A percentile compares a stretch with the other conserved stretches of the same genome.
phyloP scores from a whole-genome alignment of 2,888 invertebrate species.

The Rhagium mordax region DNA sequence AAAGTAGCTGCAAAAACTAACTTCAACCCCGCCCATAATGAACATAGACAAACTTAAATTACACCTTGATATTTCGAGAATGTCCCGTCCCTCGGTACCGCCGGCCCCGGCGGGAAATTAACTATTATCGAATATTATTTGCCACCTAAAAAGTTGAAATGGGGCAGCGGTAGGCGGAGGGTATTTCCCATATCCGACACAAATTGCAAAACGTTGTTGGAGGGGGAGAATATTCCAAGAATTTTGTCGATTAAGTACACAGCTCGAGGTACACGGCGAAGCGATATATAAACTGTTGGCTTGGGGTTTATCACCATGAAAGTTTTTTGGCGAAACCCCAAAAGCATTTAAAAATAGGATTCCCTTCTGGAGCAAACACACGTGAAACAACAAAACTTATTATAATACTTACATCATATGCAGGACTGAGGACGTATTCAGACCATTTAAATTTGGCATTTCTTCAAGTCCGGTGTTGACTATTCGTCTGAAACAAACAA shows the following conservation, averaged over 20 bases:
- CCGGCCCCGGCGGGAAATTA: too few relatives aligned
- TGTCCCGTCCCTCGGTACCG: neutral
- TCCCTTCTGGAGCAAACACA: too few relatives aligned
- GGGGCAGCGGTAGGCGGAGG: too few relatives aligned
- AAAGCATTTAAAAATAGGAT: slow-evolving; percentile 2
- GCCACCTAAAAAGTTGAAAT: neutral
- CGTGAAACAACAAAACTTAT: too few relatives aligned
- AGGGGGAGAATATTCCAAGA: too few relatives aligned
- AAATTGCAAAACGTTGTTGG: too few relatives aligned
- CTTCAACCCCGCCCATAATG: neutral
- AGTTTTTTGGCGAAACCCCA: too few relatives aligned
- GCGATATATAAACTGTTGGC: too few relatives aligned
- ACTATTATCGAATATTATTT: neutral
- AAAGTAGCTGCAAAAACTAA: neutral
- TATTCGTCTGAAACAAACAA: slow-evolving; percentile 68
- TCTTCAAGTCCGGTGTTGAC: slow-evolving; percentile 68
- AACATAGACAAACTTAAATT: neutral
- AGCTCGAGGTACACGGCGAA: too few relatives aligned
- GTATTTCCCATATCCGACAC: too few relatives aligned
- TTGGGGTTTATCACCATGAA: too few relatives aligned
- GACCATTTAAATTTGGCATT: slow-evolving; percentile 66
- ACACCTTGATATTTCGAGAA: neutral
- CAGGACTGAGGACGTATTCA: slow-evolving; percentile 65
- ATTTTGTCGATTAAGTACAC: too few relatives aligned
- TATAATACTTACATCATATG: slow-evolving; percentile 67